phyloP scores from a whole-genome alignment of 2,888 invertebrate genomes.

The Meteorus cinctellus region DNA sequence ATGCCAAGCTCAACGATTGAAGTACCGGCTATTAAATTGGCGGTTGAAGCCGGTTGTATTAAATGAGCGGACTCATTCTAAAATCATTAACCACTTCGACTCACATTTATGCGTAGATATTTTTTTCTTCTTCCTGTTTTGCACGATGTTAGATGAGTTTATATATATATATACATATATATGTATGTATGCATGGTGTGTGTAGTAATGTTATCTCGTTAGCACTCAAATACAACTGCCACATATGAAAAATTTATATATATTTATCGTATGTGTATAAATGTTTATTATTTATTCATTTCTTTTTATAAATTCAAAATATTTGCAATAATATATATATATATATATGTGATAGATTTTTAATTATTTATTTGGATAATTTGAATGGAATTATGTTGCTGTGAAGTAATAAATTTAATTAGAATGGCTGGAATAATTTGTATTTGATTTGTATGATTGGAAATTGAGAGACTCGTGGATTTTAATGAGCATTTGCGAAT shows the following conservation, averaged over 20 bases:
- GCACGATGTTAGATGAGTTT: conserved; percentile 6
- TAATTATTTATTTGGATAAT: not conserved
- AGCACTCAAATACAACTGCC: conserved; percentile 8
- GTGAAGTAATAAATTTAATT: not conserved
- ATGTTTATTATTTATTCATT: not conserved
- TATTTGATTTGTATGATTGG: no score
- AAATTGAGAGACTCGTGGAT: no score
- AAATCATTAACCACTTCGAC: conserved; percentile 28
- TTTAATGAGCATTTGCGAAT: no score
- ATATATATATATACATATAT: not conserved
- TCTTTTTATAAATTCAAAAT: not conserved
- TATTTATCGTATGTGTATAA: not conserved
- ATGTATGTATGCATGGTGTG: not conserved
- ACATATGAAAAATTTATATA: conserved; percentile 1
- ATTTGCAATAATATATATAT: not conserved
- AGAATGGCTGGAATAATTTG: not conserved
- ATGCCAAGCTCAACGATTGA: conserved; percentile 8
- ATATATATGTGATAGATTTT: not conserved
- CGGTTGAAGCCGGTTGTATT: conserved; percentile 30
- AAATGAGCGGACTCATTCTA: conserved; percentile 24
- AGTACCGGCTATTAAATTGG: conserved; percentile 30
- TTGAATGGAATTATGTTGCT: not conserved
- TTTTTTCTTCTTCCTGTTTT: conserved; percentile 22
- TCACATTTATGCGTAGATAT: conserved; percentile 20
- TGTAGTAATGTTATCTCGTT: conserved; percentile 11